These are phyloP conservation scores for Lethrus apterus DNA, from an alignment of 1,140 invertebrate species.

Conservation along the genomic window DNA sequence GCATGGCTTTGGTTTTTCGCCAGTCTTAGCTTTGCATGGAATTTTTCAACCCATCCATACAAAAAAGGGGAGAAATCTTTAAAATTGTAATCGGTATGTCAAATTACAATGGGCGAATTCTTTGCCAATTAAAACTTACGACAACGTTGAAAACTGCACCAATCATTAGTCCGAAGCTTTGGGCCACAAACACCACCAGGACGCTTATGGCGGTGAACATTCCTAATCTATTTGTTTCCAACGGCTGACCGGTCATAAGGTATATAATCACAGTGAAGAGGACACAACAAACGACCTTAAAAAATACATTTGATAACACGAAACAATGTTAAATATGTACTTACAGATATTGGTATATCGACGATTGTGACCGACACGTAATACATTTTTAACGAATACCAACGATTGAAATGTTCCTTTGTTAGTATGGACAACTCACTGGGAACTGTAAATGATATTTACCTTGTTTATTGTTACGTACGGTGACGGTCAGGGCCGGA, in stretches of 20 bases:
- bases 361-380: slow-evolving; percentile 82
- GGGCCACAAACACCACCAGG: slow-evolving; percentile 77
- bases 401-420: slow-evolving; percentile 92
- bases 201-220: slow-evolving; percentile 79
- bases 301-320: background rate
- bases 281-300: slow-evolving; percentile 54
- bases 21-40: too few species aligned
- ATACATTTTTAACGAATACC: slow-evolving; percentile 92
- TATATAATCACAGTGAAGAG: slow-evolving; percentile 79
- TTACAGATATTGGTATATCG: slow-evolving; percentile 68
- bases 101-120: too few species aligned
- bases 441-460: slow-evolving; percentile 66
- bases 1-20: too few species aligned
- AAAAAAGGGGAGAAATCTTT: too few species aligned
- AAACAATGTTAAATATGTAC: slow-evolving; percentile 28
- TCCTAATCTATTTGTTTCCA: slow-evolving; percentile 63
- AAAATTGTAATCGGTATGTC: too few species aligned
- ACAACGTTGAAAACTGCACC: slow-evolving; percentile 77
- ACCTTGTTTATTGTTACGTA: slow-evolving; percentile 1
- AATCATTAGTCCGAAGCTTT: slow-evolving; percentile 81
- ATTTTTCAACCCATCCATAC: too few species aligned
- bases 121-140: too few species aligned
- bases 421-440: slow-evolving; percentile 83
- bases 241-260: slow-evolving; percentile 77
- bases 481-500: too few species aligned